Evolutionary conservation across 2,797 vertebrate species (phyloP).

Genomic region (Adrianichthys oophorus): DNA sequence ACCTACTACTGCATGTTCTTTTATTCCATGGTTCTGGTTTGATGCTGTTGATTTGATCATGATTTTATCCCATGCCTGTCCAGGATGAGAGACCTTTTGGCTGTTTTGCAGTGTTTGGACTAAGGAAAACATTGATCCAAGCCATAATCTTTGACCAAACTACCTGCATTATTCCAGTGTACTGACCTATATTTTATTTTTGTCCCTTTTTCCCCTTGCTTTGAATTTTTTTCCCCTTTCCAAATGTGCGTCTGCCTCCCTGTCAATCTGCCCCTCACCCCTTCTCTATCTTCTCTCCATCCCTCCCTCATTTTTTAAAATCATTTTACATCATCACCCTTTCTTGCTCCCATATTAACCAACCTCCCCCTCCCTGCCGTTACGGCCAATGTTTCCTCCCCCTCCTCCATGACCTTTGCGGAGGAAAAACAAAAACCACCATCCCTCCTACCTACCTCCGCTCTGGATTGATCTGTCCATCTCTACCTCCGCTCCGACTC

Average conservation of each 20-base stretch:
- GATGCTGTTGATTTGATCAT: conserved; percentile 75
- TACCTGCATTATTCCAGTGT: conserved; percentile 97
- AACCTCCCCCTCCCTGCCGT: conserved; percentile 15
- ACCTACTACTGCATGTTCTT: conserved; percentile 75
- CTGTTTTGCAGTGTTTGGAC: conserved; percentile 87
- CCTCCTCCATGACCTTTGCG: conserved; percentile 96
- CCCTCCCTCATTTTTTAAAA: conserved; percentile 37
- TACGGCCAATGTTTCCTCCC: conserved; percentile 55
- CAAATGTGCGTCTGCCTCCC: conserved; percentile 6
- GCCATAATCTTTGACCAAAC: conserved; percentile 98
- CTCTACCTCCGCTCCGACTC: conserved; percentile 91
- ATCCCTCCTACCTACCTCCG: conserved; percentile 84
- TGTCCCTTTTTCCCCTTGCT: conserved; percentile 83
- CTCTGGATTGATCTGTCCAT: conserved; percentile 99
- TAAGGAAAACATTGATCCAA: conserved; percentile 89
- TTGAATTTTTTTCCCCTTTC: conserved; percentile 55
- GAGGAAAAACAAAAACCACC: conserved; percentile 86
- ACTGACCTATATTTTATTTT: conserved; percentile 99
- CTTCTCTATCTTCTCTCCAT: background rate
- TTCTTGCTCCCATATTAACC: conserved; percentile 65
- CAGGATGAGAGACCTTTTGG: conserved; percentile 90
- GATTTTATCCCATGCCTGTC: conserved; percentile 92
- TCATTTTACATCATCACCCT: conserved; percentile 9
- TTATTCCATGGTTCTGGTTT: conserved; percentile 50
- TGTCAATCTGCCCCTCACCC: conserved; percentile 23